Conservation (phyloP, 1,140 invertebrate genomes). For the Sycobia sp. region DNA sequence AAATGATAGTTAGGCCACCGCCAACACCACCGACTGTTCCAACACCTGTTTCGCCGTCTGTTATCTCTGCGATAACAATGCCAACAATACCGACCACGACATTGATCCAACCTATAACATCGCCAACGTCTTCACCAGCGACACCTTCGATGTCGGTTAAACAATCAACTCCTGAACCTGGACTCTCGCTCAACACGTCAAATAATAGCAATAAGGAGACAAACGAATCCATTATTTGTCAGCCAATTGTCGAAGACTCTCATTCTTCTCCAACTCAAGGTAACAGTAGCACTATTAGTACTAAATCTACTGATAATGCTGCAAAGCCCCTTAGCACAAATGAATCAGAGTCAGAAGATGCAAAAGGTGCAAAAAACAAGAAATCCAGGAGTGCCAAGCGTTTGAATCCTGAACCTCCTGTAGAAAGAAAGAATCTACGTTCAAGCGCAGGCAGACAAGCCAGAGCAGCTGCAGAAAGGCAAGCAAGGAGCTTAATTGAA, state of each 20-base stretch:
- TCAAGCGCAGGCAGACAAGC: conserved; percentile 60
- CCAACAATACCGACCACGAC: not conserved
- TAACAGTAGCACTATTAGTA: not conserved
- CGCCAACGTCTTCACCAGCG: not conserved
- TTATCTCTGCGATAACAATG: too few species aligned
- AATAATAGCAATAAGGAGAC: conserved; percentile 27
- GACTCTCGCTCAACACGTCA: conserved; percentile 33
- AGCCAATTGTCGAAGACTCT: not conserved
- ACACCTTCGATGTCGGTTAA: conserved; percentile 2
- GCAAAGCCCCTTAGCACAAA: conserved; percentile 16
- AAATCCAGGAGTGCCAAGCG: conserved; percentile 55
- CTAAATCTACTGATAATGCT: conserved; percentile 6
- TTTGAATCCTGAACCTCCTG: conserved; percentile 52
- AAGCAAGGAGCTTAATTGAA: conserved; percentile 56
- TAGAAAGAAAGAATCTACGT: conserved; percentile 59
- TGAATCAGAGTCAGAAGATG: conserved; percentile 53
- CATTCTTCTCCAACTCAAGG: conserved; percentile 1
- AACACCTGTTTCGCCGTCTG: not conserved
- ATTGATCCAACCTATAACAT: not conserved
- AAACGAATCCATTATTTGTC: conserved; percentile 21
- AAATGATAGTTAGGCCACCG: not conserved
- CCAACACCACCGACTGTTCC: conserved; percentile 24
- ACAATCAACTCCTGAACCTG: conserved; percentile 9
- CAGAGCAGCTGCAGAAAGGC: conserved; percentile 57
- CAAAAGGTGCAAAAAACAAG: conserved; percentile 49